phyloP scores from a whole-genome alignment of 1,140 invertebrate genomes.

The Paraescarpia echinospica region DNA sequence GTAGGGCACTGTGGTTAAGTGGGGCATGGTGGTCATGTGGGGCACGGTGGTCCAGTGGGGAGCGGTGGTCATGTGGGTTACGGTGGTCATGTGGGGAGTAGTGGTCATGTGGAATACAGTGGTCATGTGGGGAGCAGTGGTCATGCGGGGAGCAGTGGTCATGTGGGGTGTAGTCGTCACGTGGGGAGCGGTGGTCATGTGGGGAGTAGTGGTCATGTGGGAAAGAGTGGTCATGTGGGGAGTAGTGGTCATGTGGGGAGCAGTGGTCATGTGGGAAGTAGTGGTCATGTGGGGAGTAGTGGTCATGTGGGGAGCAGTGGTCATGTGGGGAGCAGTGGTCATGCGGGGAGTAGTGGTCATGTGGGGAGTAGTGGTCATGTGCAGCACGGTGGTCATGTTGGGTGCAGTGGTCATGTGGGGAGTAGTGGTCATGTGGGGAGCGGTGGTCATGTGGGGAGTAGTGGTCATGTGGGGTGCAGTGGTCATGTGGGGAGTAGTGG shows the following conservation, averaged over 20 bases:
- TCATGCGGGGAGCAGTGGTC: neutral
- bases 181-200: too few relatives aligned
- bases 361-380: neutral
- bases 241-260: neutral
- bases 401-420: too few relatives aligned
- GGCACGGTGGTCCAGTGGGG: neutral
- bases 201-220: too few relatives aligned
- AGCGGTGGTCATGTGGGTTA: too few relatives aligned
- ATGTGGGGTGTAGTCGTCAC: neutral
- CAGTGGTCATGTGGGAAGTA: too few relatives aligned
- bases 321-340: too few relatives aligned
- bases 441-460: neutral
- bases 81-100: neutral
- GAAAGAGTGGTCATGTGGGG: neutral
- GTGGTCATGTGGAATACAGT: neutral
- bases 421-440: neutral
- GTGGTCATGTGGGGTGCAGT: too few relatives aligned
- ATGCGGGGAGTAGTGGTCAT: too few relatives aligned
- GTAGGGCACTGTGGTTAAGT: neutral
- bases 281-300: neutral
- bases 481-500: too few relatives aligned
- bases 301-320: neutral
- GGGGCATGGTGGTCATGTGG: neutral
- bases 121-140: slow-evolving; percentile 16
- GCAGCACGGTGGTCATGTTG: neutral